A percentile compares a stretch with the other conserved stretches of the same genome.
These are phyloP conservation scores for Philereme vetulata DNA, from an alignment of 2,888 invertebrate genomes.

Conservation along the genomic window DNA sequence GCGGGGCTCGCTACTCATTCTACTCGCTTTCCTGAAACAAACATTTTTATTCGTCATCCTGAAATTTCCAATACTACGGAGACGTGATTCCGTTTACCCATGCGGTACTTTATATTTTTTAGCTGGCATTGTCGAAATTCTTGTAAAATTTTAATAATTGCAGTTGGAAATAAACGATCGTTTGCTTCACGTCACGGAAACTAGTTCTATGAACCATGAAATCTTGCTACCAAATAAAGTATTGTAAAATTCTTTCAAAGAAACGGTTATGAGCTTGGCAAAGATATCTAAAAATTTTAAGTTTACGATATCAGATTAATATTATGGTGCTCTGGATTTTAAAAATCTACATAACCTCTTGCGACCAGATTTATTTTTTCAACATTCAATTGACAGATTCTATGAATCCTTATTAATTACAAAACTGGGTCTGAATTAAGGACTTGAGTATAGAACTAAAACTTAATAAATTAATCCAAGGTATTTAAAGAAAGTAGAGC, in stretches of 20 bases:
- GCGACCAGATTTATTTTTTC: no score
- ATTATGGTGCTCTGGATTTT: no score
- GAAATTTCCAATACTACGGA: no score
- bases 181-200: not conserved
- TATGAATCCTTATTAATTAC: no score
- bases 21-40: slow-evolving; percentile 30
- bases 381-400: no score
- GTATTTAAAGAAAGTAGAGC: slow-evolving; percentile 4
- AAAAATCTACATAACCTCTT: no score
- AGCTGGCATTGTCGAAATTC: not conserved
- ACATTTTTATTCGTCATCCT: not conserved
- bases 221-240: not conserved
- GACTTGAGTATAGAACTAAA: not conserved
- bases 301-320: no score
- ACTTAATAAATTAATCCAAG: slow-evolving; percentile 13
- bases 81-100: no score
- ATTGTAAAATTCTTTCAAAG: not conserved
- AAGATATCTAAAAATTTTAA: not conserved
- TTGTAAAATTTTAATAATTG: not conserved
- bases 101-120: no score
- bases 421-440: no score
- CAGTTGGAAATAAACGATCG: not conserved
- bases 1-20: slow-evolving; percentile 13
- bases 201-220: slow-evolving; percentile 3
- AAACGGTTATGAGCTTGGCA: not conserved